A percentile compares a stretch with the other conserved stretches of the same genome.
These are phyloP conservation scores for Hydra vulgaris DNA, from an alignment of 30 jellyfish, hydroid and myxozoan species.

Conservation along the genomic window DNA sequence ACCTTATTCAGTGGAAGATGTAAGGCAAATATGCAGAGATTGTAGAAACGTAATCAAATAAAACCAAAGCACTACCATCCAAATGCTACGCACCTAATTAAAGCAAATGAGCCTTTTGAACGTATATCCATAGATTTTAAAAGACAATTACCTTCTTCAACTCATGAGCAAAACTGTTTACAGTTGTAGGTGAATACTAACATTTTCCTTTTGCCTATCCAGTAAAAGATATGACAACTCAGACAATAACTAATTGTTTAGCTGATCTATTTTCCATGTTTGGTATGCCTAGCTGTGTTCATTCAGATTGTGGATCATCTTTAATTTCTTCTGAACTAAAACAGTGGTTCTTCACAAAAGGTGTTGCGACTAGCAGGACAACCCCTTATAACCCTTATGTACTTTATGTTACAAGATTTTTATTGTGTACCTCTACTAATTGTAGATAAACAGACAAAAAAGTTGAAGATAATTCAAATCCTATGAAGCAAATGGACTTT, in stretches of 20 bases:
- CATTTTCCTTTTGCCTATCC: neutral
- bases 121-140: neutral
- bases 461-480: no score
- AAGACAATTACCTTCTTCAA: neutral
- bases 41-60: neutral
- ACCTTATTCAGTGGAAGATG: no score
- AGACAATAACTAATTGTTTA: neutral
- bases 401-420: no score
- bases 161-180: neutral
- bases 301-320: neutral
- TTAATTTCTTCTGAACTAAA: neutral
- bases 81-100: neutral
- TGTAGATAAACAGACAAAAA: no score
- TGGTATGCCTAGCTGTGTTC: neutral
- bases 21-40: neutral
- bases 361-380: no score
- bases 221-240: neutral
- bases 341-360: neutral
- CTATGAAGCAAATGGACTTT: no score
- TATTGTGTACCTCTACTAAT: no score
- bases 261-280: neutral
- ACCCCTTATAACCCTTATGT: no score
- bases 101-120: neutral
- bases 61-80: neutral
- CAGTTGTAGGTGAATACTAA: neutral